These are phyloP conservation scores for Phenganax stokvisi DNA, from an alignment of 92 coral and sea anemone species.

Conservation along the genomic window DNA sequence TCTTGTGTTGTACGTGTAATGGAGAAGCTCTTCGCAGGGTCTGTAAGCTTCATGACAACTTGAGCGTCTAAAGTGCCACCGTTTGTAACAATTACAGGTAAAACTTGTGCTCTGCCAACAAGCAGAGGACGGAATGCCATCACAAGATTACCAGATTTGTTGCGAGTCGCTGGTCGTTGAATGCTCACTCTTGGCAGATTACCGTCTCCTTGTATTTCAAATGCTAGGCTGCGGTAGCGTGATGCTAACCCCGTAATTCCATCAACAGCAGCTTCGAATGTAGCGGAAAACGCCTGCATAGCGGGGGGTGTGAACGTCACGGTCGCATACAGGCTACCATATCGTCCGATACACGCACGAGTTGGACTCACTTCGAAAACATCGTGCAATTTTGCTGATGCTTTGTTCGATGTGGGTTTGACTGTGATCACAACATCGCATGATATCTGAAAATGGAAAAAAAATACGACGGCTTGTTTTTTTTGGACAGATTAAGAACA, in stretches of 20 bases:
- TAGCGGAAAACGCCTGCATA: slow-evolving; percentile 87
- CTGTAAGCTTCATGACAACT: slow-evolving; percentile 71
- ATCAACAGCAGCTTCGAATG: slow-evolving; percentile 92
- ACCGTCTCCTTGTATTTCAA: slow-evolving; percentile 99
- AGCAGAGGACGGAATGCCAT: slow-evolving; percentile 78
- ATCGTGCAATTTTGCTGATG: slow-evolving; percentile 96
- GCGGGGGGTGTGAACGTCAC: slow-evolving; percentile 92
- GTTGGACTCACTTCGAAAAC: slow-evolving; percentile 88
- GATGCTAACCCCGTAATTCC: slow-evolving; percentile 95
- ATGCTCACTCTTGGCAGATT: slow-evolving; percentile 82
- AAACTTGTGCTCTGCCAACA: slow-evolving; percentile 78
- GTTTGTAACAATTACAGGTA: slow-evolving; percentile 67
- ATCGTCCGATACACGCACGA: slow-evolving; percentile 90
- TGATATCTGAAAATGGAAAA: slow-evolving; percentile 59
- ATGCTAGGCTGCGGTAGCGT: slow-evolving; percentile 82
- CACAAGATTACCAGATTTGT: slow-evolving; percentile 84
- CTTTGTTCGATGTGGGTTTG: slow-evolving; percentile 89
- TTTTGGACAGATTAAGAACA: not conserved
- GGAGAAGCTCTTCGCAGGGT: slow-evolving; percentile 50
- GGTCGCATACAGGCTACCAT: slow-evolving; percentile 77
- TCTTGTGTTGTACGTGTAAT: slow-evolving; percentile 48
- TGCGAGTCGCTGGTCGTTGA: slow-evolving; percentile 79
- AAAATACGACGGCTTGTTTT: not conserved
- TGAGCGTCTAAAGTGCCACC: slow-evolving; percentile 84
- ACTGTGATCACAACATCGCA: slow-evolving; percentile 90